phyloP scores from a whole-genome alignment of 1,140 invertebrate species.

The Drosophila chauvacae region DNA sequence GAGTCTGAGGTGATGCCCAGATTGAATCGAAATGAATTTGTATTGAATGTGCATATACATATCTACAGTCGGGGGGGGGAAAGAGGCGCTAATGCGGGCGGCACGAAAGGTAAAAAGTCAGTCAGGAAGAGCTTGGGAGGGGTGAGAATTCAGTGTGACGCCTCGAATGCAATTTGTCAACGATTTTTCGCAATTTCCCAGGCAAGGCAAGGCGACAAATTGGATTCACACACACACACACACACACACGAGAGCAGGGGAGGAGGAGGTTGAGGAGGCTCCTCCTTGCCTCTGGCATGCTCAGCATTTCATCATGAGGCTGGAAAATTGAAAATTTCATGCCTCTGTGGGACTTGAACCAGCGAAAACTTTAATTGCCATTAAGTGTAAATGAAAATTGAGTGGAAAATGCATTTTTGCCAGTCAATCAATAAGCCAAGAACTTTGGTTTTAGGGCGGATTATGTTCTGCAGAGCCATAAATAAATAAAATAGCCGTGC shows the following conservation, averaged over 20 bases:
- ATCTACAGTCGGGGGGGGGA: too few relatives aligned
- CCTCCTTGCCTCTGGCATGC: constrained; percentile 2
- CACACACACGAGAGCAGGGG: not conserved
- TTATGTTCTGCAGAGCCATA: constrained; percentile 1
- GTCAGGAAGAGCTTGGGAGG: not conserved
- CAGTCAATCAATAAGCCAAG: constrained; percentile 27
- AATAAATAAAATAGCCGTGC: constrained; percentile 24
- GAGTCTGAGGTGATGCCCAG: constrained; percentile 63
- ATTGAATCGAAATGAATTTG: constrained; percentile 71
- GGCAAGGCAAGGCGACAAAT: constrained; percentile 57
- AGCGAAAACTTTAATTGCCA: constrained; percentile 54
- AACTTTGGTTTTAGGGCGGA: constrained; percentile 1
- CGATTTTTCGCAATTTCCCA: constrained; percentile 74
- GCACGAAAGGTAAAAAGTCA: constrained; percentile 60
- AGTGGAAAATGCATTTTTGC: constrained; percentile 33
- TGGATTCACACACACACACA: constrained; percentile 43
- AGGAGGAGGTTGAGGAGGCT: not conserved
- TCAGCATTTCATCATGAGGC: constrained; percentile 52
- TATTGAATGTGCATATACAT: constrained; percentile 55
- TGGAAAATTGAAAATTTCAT: constrained; percentile 69
- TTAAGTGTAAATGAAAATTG: constrained; percentile 30
- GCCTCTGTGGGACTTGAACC: constrained; percentile 7
- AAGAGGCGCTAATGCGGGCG: constrained; percentile 43
- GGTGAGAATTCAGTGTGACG: constrained; percentile 4
- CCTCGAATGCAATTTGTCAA: constrained; percentile 78